Percentiles rank a stretch among this genome's conserved stretches.
Evolutionary conservation across 2,888 invertebrate species (phyloP).

Genomic region (Zaprionus lineosus): DNA sequence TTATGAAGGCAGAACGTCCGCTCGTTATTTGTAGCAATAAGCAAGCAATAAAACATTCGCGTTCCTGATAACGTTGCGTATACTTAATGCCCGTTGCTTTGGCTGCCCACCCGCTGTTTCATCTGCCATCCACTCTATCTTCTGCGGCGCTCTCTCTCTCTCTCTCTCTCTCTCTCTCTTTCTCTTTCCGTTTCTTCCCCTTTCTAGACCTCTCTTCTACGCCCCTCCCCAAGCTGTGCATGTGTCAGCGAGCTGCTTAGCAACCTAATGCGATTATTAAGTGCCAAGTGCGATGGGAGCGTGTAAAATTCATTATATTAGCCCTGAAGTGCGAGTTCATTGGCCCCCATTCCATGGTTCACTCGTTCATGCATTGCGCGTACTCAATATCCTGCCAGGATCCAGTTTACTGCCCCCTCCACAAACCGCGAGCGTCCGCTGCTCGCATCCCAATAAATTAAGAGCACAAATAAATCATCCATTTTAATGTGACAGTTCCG

Average conservation of each 20-base stretch:
- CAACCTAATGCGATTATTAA: constrained; percentile 76
- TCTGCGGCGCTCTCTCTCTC: background rate
- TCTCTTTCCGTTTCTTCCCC: no score
- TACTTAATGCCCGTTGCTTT: no score
- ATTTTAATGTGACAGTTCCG: constrained; percentile 81
- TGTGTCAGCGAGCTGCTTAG: constrained; percentile 74
- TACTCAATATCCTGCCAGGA: constrained; percentile 68
- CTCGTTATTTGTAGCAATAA: constrained; percentile 68
- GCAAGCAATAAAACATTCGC: constrained; percentile 71
- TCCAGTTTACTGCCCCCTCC: background rate
- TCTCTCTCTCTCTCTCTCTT: background rate
- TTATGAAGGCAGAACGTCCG: constrained; percentile 4
- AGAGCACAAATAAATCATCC: constrained; percentile 78
- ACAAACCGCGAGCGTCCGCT: constrained; percentile 39
- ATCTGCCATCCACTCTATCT: no score
- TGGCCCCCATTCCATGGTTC: constrained; percentile 33
- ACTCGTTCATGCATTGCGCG: constrained; percentile 73
- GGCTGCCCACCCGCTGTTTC: no score
- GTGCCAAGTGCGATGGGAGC: constrained; percentile 66
- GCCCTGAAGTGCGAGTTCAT: constrained; percentile 51
- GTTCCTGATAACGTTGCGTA: constrained; percentile 63
- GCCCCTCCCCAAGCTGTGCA: constrained; percentile 15
- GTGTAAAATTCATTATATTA: constrained; percentile 74
- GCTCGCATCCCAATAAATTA: constrained; percentile 74
- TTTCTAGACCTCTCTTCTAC: constrained; percentile 1